Evolutionary conservation across 1,140 invertebrate genomes (phyloP).

Genomic region (Carcinoscorpius rotundicauda): DNA sequence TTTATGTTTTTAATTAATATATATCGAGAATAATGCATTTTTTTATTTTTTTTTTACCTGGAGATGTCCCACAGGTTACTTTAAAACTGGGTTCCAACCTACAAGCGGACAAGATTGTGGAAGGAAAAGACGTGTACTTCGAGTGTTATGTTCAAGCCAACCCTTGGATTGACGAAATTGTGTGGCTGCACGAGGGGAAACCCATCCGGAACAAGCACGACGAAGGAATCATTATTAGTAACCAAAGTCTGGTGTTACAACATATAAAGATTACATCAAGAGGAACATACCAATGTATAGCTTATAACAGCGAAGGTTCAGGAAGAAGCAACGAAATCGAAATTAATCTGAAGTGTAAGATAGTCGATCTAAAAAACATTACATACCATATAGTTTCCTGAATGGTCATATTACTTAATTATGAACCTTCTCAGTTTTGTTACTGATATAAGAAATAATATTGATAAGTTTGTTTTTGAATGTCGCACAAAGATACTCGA

Average conservation of each 20-base stretch:
- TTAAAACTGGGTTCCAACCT: slow-evolving; percentile 45
- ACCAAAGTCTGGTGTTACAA: slow-evolving; percentile 43
- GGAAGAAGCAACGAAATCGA: slow-evolving; percentile 68
- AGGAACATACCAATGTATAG: slow-evolving; percentile 63
- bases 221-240: slow-evolving; percentile 61
- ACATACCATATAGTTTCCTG: too few species aligned
- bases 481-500: too few species aligned
- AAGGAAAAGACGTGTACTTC: slow-evolving; percentile 72
- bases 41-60: neutral
- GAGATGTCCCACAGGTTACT: slow-evolving; percentile 70
- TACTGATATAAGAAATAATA: too few species aligned
- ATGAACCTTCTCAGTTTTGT: too few species aligned
- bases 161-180: slow-evolving; percentile 61
- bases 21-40: too few species aligned
- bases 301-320: slow-evolving; percentile 75
- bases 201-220: slow-evolving; percentile 27
- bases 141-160: slow-evolving; percentile 78
- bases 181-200: slow-evolving; percentile 60
- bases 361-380: too few species aligned
- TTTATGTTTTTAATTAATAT: too few species aligned
- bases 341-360: slow-evolving; percentile 76
- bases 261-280: slow-evolving; percentile 25
- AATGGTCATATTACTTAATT: too few species aligned
- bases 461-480: too few species aligned
- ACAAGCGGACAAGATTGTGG: slow-evolving; percentile 58